Evolutionary conservation across 2,113 vertebrate species (phyloP).

Genomic region (Indicator maculatus): DNA sequence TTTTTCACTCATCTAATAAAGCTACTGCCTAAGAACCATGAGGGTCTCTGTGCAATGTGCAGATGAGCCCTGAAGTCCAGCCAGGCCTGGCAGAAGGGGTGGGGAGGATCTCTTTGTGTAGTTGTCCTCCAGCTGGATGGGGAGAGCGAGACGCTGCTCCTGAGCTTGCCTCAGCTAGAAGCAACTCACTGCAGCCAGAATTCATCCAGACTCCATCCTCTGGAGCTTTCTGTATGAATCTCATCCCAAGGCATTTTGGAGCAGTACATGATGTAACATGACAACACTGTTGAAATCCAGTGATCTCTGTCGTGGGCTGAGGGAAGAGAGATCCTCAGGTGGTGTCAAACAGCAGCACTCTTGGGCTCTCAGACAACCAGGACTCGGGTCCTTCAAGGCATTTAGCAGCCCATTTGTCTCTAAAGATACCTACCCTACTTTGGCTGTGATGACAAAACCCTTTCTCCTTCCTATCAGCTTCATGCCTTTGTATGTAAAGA

Average conservation of each 20-base stretch:
- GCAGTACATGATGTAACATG: background rate
- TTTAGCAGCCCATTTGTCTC: background rate
- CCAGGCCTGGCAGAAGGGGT: background rate
- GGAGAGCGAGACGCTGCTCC: background rate
- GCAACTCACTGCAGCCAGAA: background rate
- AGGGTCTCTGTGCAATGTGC: background rate
- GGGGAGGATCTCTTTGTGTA: background rate
- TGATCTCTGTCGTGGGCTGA: background rate
- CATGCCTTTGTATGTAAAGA: background rate
- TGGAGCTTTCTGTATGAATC: background rate
- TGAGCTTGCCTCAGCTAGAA: background rate
- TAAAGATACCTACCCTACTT: background rate
- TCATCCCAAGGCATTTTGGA: background rate
- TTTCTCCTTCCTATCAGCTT: background rate
- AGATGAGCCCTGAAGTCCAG: background rate
- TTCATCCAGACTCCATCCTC: background rate
- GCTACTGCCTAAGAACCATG: background rate
- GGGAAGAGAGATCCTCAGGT: background rate
- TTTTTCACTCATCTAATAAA: background rate
- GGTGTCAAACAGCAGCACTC: background rate
- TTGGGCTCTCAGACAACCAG: background rate
- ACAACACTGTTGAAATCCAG: background rate
- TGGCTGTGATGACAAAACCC: background rate
- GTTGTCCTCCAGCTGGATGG: background rate
- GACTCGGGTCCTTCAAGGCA: background rate